A percentile compares a stretch with the other conserved stretches of the same genome.
Conservation (phyloP, 2,888 invertebrate genomes). For the Hoplodrina ambigua region DNA sequence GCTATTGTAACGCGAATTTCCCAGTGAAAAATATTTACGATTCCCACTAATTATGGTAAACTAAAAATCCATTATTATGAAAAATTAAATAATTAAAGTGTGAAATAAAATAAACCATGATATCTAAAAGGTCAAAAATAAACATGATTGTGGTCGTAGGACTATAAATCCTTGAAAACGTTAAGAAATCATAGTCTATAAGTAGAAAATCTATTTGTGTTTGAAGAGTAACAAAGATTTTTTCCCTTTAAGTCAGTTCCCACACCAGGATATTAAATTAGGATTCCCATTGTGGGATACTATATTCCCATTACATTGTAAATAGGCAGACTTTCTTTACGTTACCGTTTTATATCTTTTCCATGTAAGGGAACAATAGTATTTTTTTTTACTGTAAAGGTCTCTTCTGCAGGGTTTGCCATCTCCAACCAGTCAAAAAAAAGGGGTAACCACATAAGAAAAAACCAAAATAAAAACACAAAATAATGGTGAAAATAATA, state of each 20-base stretch:
- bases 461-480: slow-evolving; percentile 34
- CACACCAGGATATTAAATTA: background rate
- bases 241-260: background rate
- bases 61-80: background rate
- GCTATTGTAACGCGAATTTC: slow-evolving; percentile 4
- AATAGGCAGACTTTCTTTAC: background rate
- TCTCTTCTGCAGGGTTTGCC: too few species aligned
- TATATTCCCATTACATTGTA: background rate
- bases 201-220: background rate
- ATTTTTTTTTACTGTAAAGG: too few species aligned
- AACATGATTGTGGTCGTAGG: background rate
- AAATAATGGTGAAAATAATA: slow-evolving; percentile 57
- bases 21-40: background rate
- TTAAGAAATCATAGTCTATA: background rate
- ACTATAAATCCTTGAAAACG: too few species aligned
- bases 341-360: background rate
- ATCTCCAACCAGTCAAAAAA: background rate
- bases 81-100: background rate
- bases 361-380: background rate
- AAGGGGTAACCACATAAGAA: background rate
- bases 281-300: too few species aligned
- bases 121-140: background rate
- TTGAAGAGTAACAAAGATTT: background rate
- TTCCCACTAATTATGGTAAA: background rate
- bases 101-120: background rate